Conservation (phyloP, 2,113 vertebrate genomes). For the Tetraodon nigroviridis region DNA sequence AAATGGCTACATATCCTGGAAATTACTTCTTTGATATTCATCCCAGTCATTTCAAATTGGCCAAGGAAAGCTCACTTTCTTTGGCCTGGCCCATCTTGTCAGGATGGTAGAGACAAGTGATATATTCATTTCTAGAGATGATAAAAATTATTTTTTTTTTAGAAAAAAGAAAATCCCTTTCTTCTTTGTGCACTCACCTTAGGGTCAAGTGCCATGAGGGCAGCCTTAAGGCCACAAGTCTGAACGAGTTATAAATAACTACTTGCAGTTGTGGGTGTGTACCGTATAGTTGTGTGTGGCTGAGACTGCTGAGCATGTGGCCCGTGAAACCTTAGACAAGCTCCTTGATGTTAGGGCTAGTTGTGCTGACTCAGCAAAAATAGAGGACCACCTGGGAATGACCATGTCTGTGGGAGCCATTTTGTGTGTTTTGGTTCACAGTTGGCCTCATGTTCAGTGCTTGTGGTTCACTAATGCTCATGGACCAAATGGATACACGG, state of each 20-base stretch:
- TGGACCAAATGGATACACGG: conserved; percentile 14
- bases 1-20: conserved; percentile 62
- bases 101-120: conserved; percentile 27
- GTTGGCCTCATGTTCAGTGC: conserved; percentile 27
- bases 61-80: conserved; percentile 29
- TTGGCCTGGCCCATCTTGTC: conserved; percentile 29
- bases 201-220: conserved; percentile 51
- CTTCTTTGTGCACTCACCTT: conserved; percentile 39
- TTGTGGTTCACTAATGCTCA: conserved; percentile 23
- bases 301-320: conserved; percentile 56
- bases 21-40: conserved; percentile 67
- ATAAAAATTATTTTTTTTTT: conserved; percentile 12
- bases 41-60: conserved; percentile 58
- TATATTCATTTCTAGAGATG: conserved; percentile 43
- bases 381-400: conserved; percentile 62
- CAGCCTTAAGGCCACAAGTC: conserved; percentile 50
- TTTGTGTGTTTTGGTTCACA: conserved; percentile 30
- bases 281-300: conserved; percentile 44
- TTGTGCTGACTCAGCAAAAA: conserved; percentile 58
- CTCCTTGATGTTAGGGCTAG: conserved; percentile 42
- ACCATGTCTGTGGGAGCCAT: conserved; percentile 38
- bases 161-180: conserved; percentile 14
- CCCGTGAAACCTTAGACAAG: conserved; percentile 42
- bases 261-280: conserved; percentile 58
- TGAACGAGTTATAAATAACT: conserved; percentile 63